Evolutionary conservation across 2,888 invertebrate genomes (phyloP), one percentile per base, ranked within the genome.

Genomic region (Camptogramma bilineatum): DNA sequence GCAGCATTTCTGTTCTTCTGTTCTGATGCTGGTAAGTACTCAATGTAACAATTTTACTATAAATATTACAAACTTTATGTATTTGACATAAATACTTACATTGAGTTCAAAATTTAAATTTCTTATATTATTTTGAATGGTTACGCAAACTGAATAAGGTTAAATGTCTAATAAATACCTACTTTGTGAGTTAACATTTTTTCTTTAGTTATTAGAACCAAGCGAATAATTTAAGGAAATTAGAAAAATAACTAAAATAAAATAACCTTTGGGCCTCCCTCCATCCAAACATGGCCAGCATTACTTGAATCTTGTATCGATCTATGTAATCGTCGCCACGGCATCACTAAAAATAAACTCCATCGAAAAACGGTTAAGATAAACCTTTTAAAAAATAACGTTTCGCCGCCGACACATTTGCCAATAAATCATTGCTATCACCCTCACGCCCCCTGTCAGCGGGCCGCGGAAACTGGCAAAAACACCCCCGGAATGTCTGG

Each of bases 401-500:
- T 78, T 78, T 77, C 77, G 77, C 78, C 78, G 78, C 79, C 76
- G 72, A 74, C 72, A 73, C 74, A 79, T 79, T 79, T 77, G 78
- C 79, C 85, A 81, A 90, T 90, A 89, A 90, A 90, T 90, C 89
- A 90, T 85, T 80, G 76, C 67, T 79, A 78, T 80, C 81, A 80
- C 76, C 80, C 76, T 74, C 78, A 73, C 79, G 69, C 79, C 82
- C 80, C 80, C 77, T 82, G 81, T 82, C 81, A 77, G 75, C 77
- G 78, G 71, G 73, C 73, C 74, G 76, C 76, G 77, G 76, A 76
- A 78, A 78, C 74, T 75, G 77, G 79, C 82, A 84, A 84, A 83
- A 91, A 90, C 89, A 85, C 84, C 85, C 87, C 85, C 80, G 83
- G 87, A 86, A 85, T 84, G 87, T 88, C 88, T 85, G 85, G 68